phyloP scores from a whole-genome alignment of 2,888 invertebrate genomes.

The Sinohyriopsis cumingii region DNA sequence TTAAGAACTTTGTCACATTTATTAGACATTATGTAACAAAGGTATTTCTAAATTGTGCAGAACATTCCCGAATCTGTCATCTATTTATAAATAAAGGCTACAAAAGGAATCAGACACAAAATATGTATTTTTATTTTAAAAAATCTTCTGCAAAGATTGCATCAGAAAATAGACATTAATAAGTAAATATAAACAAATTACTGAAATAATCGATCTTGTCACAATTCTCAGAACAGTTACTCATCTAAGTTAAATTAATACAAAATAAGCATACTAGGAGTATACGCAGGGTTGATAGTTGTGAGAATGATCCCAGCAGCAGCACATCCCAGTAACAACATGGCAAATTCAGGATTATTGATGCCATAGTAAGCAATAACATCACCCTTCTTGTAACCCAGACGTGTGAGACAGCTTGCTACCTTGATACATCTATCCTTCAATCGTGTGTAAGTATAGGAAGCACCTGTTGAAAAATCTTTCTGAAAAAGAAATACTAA shows the following conservation, averaged over 20 bases:
- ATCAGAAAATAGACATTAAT: too few species aligned
- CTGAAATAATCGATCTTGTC: too few species aligned
- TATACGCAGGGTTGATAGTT: slow-evolving; percentile 61
- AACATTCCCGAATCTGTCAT: background rate
- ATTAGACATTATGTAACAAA: background rate
- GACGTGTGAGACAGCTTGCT: slow-evolving; percentile 59
- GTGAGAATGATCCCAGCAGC: slow-evolving; percentile 57
- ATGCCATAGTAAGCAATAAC: slow-evolving; percentile 59
- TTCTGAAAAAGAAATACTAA: slow-evolving; percentile 44
- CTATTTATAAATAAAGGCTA: too few species aligned
- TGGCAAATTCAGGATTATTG: slow-evolving; percentile 66
- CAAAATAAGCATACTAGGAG: slow-evolving; percentile 44
- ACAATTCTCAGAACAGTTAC: background rate
- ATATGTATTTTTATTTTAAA: too few species aligned
- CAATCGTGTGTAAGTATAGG: slow-evolving; percentile 57
- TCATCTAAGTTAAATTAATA: background rate
- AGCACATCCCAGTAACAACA: slow-evolving; percentile 58
- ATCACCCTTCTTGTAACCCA: slow-evolving; percentile 66
- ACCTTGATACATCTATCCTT: slow-evolving; percentile 47
- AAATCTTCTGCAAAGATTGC: too few species aligned
- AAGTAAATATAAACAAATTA: too few species aligned
- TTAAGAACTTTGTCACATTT: background rate
- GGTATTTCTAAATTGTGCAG: background rate
- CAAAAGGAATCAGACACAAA: too few species aligned
- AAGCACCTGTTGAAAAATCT: slow-evolving; percentile 56